Evolutionary conservation across 2,888 invertebrate genomes (phyloP).

Genomic region (Acanthosepion esculentum): DNA sequence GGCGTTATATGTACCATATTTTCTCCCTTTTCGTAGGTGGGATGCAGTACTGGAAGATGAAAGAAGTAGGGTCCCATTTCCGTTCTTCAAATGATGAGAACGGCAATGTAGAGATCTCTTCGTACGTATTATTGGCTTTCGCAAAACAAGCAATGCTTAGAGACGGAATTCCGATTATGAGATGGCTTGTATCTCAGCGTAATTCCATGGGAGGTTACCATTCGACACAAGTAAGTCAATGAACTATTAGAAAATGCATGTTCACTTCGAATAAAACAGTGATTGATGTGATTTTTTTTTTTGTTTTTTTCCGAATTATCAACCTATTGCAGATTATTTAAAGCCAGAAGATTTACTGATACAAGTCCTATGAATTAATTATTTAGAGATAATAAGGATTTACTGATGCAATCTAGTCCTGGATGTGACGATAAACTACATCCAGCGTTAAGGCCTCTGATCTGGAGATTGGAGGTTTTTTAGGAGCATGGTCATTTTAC

Average conservation of each 20-base stretch:
- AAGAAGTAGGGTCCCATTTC: neutral
- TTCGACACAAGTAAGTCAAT: slow-evolving; percentile 71
- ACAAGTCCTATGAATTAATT: no score
- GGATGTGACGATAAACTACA: no score
- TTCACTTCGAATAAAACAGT: neutral
- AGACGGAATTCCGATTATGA: slow-evolving; percentile 65
- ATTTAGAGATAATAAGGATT: no score
- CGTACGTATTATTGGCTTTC: slow-evolving; percentile 71
- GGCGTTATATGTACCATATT: no score
- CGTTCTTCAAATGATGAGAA: neutral
- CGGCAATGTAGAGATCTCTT: slow-evolving; percentile 64
- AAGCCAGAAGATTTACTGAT: no score
- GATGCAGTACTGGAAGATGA: neutral
- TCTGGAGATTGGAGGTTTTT: no score
- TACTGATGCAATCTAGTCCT: no score
- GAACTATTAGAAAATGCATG: neutral
- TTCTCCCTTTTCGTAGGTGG: neutral
- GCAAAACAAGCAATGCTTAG: slow-evolving; percentile 55
- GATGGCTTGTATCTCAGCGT: slow-evolving; percentile 71
- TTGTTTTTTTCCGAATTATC: no score
- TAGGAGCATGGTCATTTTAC: no score
- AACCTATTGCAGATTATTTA: no score
- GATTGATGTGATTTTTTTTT: no score
- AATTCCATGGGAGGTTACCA: slow-evolving; percentile 72
- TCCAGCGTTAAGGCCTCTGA: no score